Conservation (phyloP, 1,140 invertebrate genomes). For the Pseudomyrmex gracilis region DNA sequence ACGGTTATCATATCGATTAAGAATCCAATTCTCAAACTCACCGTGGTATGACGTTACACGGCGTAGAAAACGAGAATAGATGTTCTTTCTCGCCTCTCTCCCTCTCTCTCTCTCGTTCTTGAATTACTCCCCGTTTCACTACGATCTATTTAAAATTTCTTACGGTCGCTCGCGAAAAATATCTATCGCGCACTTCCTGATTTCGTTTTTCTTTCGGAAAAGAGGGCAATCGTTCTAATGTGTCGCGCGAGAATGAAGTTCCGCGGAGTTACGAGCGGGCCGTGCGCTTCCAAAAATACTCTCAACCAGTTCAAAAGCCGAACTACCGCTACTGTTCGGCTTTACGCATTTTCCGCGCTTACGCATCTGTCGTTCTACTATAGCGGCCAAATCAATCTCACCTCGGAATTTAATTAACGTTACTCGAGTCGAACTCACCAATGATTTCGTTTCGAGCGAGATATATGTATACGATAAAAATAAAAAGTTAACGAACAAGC, state of each 20-base stretch:
- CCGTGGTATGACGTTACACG: neutral
- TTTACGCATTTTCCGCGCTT: slow-evolving; percentile 48
- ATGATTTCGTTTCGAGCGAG: neutral
- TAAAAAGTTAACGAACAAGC: too few species aligned
- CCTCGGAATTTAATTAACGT: neutral
- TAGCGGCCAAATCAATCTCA: slow-evolving; percentile 27
- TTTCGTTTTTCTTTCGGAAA: slow-evolving; percentile 58
- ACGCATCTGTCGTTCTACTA: slow-evolving; percentile 3
- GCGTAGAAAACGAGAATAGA: slow-evolving; percentile 26
- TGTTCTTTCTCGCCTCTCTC: too few species aligned
- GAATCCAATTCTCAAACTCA: slow-evolving; percentile 8
- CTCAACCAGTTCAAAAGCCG: slow-evolving; percentile 62
- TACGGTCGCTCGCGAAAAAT: slow-evolving; percentile 16
- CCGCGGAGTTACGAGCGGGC: slow-evolving; percentile 56
- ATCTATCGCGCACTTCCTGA: neutral
- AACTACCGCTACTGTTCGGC: slow-evolving; percentile 60
- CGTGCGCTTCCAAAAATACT: slow-evolving; percentile 72
- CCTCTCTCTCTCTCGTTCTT: neutral
- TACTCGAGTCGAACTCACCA: too few species aligned
- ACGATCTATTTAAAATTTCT: slow-evolving; percentile 31
- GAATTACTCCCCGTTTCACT: neutral
- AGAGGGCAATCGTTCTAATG: slow-evolving; percentile 66
- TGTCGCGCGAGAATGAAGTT: slow-evolving; percentile 56
- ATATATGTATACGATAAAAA: too few species aligned
- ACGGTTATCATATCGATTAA: slow-evolving; percentile 25